Evolutionary conservation across 2,888 invertebrate species (phyloP), one percentile per base, ranked within the genome.

Genomic region (Diaphora mendica): DNA sequence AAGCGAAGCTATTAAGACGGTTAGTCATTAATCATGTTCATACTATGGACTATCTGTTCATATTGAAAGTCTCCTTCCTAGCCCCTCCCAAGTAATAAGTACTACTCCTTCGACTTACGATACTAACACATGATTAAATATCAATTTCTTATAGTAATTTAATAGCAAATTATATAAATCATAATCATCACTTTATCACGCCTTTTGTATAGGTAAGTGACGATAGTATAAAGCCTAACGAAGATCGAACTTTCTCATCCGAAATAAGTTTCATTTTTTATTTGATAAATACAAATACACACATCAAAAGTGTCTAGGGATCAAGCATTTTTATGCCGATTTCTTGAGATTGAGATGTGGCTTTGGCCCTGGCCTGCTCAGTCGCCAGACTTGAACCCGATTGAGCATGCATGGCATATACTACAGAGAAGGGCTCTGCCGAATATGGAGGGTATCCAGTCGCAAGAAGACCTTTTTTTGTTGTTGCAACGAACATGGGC

Each of bases 21-120:
- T 48, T 70, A 71, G 81, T 76, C 79, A 83, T 82, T 82, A 82
- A 81, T 82, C 84, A 82, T 81, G 48, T 76, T 76, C 51, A 42
- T 74, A 66, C 39, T 39, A 70, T 42, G 35, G 48, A 68, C 44
- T 71, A 74, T 81, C 75, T 76, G 76, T 76, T 71, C 69, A 75
- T 73, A 77, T 55, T 72, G 73, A 73, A 72, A 62, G 33, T 48
- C 33, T 72, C 35, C 39, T 51, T 64, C 35, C 62, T 48, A 23
- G 44, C 15, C 33, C n/a, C 23, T 33, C 55, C 33, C 59, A 59
- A 67, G 67, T 62, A 67, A 72, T 71, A 55, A 65, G 66, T 23
- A 39, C 8, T 67, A 48, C 48, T 67, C 30, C 44, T 33, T 30
- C 30, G 20, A 33, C 11, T 33, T 23, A 33, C 33, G 48, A 67